These are phyloP conservation scores for Colaptes auratus DNA, from an alignment of 2,113 vertebrate genomes.

Conservation along the genomic window DNA sequence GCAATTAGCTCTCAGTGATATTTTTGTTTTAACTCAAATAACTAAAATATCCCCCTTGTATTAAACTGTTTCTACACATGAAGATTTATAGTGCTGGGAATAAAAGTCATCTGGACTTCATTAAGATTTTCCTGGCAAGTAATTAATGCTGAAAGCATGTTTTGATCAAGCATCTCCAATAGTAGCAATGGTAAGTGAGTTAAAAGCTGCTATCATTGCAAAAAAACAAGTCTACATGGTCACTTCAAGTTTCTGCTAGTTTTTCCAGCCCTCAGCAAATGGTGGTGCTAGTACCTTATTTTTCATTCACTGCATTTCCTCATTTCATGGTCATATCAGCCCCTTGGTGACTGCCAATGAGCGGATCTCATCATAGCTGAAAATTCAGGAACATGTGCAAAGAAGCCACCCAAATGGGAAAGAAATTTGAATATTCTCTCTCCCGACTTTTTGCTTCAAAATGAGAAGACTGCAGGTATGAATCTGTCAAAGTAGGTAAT, in stretches of 20 bases:
- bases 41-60: not conserved
- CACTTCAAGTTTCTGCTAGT: slow-evolving; percentile 47
- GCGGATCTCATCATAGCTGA: slow-evolving; percentile 75
- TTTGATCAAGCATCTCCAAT: slow-evolving; percentile 3
- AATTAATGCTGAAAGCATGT: slow-evolving; percentile 37
- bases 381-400: slow-evolving; percentile 78
- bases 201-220: not conserved
- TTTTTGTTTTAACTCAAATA: not conserved
- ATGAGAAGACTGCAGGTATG: slow-evolving; percentile 73
- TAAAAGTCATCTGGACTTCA: slow-evolving; percentile 47
- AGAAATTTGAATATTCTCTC: slow-evolving; percentile 62
- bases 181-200: not conserved
- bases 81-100: slow-evolving; percentile 50
- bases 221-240: not conserved
- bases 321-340: slow-evolving; percentile 79
- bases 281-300: slow-evolving; percentile 85
- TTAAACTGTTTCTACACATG: not conserved
- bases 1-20: not conserved
- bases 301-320: slow-evolving; percentile 75
- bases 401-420: slow-evolving; percentile 71
- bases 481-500: slow-evolving; percentile 75
- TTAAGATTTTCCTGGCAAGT: slow-evolving; percentile 49
- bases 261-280: slow-evolving; percentile 79
- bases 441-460: slow-evolving; percentile 60
- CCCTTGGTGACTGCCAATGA: slow-evolving; percentile 75